These are phyloP conservation scores for Hydrophis major DNA, from an alignment of 2,797 vertebrate species.

Conservation along the genomic window DNA sequence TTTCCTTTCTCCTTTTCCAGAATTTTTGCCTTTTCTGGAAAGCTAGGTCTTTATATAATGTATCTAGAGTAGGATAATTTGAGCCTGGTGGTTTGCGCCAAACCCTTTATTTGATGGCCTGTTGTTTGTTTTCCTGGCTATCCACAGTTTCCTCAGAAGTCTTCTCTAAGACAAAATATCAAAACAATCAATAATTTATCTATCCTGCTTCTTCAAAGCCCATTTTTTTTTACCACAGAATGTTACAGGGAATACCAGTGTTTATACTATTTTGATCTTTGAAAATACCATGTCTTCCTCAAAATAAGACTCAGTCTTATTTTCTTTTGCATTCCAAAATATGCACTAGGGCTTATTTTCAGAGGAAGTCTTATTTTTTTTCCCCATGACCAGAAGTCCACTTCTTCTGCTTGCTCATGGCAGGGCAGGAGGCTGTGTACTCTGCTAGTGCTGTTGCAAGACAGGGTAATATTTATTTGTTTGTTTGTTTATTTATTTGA, in stretches of 20 bases:
- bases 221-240: background rate
- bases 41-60: background rate
- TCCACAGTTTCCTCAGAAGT: background rate
- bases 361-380: too few relatives aligned
- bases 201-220: background rate
- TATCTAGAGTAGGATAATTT: background rate
- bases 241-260: background rate
- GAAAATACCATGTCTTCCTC: background rate
- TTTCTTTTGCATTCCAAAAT: too few relatives aligned
- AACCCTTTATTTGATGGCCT: background rate
- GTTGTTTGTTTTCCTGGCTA: background rate
- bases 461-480: too few relatives aligned
- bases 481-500: too few relatives aligned
- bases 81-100: background rate
- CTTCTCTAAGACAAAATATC: background rate
- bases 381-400: too few relatives aligned
- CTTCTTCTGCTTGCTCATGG: too few relatives aligned
- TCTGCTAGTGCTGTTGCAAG: too few relatives aligned
- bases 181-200: background rate
- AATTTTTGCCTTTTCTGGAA: background rate
- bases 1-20: background rate
- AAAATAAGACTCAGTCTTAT: too few relatives aligned
- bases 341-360: too few relatives aligned
- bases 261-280: background rate
- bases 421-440: too few relatives aligned